Base-by-base conservation (phyloP, 92 coral and sea anemone species). In the Micromussa lordhowensis region DNA sequence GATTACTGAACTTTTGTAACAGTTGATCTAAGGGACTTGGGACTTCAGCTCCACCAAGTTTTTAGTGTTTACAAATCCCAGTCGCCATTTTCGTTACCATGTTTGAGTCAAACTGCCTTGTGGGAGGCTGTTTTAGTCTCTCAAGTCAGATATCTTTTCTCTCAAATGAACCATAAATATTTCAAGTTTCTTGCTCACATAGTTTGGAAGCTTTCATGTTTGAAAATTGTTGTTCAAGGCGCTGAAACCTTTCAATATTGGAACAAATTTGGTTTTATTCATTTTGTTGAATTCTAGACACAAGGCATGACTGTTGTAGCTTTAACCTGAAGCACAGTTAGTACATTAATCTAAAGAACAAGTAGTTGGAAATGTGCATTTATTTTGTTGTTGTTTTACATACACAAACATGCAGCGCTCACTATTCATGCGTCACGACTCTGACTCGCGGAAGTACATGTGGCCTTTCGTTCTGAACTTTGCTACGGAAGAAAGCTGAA, bases 141-240 rank as follows among this genome's bases (percentile, higher is more conserved):
- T 36, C 80, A 15, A 26, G 8, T 44, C 9, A 36, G 19, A 19
- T 14, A 34, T 74, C 13, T 74, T 74, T 16, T 22, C 15, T 44
- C 14, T 31, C 38, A 28, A 48, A 28, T 77, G 40, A 14, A 63
- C 81, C 61, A 51, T 48, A 34, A 40, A 74, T 35, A 34, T 74
- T 74, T 40, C 53, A 35, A 74, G 78, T 73, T 73, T 73, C 28
- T 49, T 48, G 58, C 81, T 48, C 3, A 48, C 81, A n/a, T n/a
- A n/a, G 81, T 77, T 77, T 32, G 81, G 64, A 48, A 77, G 81
- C 61, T 77, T 44, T 77, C 81, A 51, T 24, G 81, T 77, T 77
- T 51, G 81, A 77, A 77, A 44, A 77, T 77, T 77, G 63, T 64
- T 44, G 21, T 77, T 63, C 34, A 26, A 77, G 64, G 81, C 53